Base-by-base conservation (phyloP, 1,140 invertebrate genomes). In the Pogonus chalceus region DNA sequence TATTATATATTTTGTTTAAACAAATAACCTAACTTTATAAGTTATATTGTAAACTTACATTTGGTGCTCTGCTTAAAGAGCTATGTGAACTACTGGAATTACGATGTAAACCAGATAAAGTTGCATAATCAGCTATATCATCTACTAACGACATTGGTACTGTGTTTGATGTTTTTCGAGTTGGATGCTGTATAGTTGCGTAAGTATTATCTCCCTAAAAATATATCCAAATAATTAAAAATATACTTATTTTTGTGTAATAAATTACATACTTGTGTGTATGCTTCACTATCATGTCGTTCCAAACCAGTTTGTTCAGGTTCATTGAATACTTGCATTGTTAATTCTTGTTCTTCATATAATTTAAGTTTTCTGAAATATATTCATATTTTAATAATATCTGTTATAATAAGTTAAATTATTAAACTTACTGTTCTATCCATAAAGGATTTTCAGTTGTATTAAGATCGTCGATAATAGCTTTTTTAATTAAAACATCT, bases 391-490 rank as follows among this genome's bases (percentile, higher is more conserved):
- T 49, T 35, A 14, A 57, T 2, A 31, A 20, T 39, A 54, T 21
- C 24, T 9, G 46, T 23, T 24, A 24, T 23, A 46, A 24, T 16
- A n/a, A 2, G 12, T n/a, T 3, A 21, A 35, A 20, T 47, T 48
- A 20, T 54, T 16, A 18, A 49, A 75, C 82, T 77, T 67, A 87
- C 84, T 91, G 90, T 75, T 94, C 91, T 43, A 92, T 87, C 90
- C 90, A 94, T 0, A 94, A 72, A 0, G 91, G 91, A 78, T 94
- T 94, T 70, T 94, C 91, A 0, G 90, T 94, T 1, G 87, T 90
- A 59, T 87, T 85, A 10, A 90, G 69, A 63, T 91, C 87, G 63
- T 91, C 87, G 22, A 90, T 82, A 35, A 91, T 86, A 56, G 86
- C 79, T 54, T 89, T 82, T 52, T 88, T 84, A 18, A 88, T 88